Conservation (phyloP, 2,113 vertebrate species). For the Brevimyrus niger region DNA sequence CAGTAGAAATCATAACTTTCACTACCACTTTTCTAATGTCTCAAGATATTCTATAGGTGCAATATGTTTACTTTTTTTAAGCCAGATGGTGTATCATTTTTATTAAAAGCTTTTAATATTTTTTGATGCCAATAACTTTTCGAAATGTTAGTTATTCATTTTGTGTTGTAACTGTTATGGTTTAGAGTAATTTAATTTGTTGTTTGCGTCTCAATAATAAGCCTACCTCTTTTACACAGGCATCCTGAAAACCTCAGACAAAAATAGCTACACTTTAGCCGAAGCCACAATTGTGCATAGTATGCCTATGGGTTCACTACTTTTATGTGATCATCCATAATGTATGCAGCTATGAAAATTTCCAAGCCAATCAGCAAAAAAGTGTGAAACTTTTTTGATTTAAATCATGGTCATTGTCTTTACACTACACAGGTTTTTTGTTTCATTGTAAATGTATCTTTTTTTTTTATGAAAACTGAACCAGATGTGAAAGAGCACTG, state of each 20-base stretch:
- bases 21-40: conserved; percentile 50
- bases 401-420: not conserved
- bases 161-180: conserved; percentile 11
- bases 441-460: conserved; percentile 12
- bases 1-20: conserved; percentile 37
- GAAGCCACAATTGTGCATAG: not conserved
- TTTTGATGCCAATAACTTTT: conserved; percentile 25
- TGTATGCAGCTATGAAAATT: not conserved
- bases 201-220: conserved; percentile 21
- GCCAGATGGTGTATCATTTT: conserved; percentile 38
- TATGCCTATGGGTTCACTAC: not conserved
- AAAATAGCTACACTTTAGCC: not conserved
- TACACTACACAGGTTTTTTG: conserved; percentile 12
- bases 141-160: conserved; percentile 4
- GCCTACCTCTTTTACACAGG: conserved; percentile 28
- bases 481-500: not conserved
- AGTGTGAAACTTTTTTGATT: not conserved
- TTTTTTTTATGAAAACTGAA: not conserved
- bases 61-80: conserved; percentile 43
- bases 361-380: not conserved
- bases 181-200: not conserved
- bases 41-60: conserved; percentile 49
- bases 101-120: conserved; percentile 25
- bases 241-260: conserved; percentile 12
- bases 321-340: not conserved